Percentiles rank a stretch among this genome's conserved stretches.
Evolutionary conservation across 2,797 vertebrate genomes (phyloP).

Genomic region (Nothura maculosa): DNA sequence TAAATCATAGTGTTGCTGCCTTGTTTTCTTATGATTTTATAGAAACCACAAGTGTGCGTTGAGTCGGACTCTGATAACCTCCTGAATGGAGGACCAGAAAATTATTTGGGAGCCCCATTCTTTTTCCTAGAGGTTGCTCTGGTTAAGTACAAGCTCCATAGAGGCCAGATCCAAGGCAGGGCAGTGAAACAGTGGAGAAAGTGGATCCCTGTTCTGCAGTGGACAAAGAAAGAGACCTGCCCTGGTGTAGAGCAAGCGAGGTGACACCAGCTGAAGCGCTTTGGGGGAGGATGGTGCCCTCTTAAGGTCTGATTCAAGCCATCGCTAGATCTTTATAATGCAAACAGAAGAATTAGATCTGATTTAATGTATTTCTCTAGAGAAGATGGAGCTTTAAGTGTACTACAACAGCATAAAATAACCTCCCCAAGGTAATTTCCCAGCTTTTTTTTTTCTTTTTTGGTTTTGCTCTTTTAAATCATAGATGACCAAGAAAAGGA

Average conservation of each 20-base stretch:
- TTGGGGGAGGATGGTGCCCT: not conserved
- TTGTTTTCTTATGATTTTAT: not conserved
- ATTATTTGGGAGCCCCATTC: not conserved
- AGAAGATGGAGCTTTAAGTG: constrained; percentile 59
- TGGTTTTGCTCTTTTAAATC: constrained; percentile 44
- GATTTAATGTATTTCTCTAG: constrained; percentile 34
- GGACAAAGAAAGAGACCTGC: not conserved
- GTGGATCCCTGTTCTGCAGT: not conserved
- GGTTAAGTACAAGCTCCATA: not conserved
- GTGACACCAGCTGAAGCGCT: not conserved
- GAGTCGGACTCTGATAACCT: not conserved
- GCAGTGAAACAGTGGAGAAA: not conserved
- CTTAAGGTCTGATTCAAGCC: not conserved
- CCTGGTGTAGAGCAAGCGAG: not conserved
- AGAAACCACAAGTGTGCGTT: fast-evolving
- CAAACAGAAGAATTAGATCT: constrained; percentile 35
- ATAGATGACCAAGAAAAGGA: constrained; percentile 65
- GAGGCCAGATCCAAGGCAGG: not conserved
- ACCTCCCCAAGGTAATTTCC: constrained; percentile 43
- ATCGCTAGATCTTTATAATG: not conserved
- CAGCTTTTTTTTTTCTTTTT: constrained; percentile 19
- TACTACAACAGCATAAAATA: constrained; percentile 24
- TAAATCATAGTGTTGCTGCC: not conserved
- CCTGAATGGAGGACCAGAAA: not conserved
- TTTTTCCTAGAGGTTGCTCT: not conserved